Base-by-base conservation (phyloP, 1,140 invertebrate genomes). In the Neodiprion pinetum region DNA sequence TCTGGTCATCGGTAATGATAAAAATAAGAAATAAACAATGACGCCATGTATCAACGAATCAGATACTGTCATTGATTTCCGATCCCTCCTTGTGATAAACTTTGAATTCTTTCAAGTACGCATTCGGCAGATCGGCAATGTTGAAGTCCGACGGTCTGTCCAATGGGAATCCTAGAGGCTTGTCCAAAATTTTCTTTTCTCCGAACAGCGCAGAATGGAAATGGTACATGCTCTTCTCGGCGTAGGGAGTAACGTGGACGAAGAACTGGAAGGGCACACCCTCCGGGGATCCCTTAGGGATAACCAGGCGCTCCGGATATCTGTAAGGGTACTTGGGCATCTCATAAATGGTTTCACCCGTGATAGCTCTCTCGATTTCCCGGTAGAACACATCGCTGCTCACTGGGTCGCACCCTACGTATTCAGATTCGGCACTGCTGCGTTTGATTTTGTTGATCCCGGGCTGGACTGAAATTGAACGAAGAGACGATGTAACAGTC, bases 101-200 rank as follows among this genome's bases (percentile, higher is more conserved):
- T 50, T 72, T 75, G 69, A 90, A 81, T 67, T 89, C 85, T 48
- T 80, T 85, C 73, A 86, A 85, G 75, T 78, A 86, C 72, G 87
- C 86, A 72, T 90, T 90, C 23, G 84, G 82, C 12, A 87, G 75
- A 21, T 87, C 84, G 75, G 79, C 81, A 80, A 84, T 83, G 77
- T 81, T 87, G 28, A 81, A 73, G 10, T 79, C 66, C 75, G 87
- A 80, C 12, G 87, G 88, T 80, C 88, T 90, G 80, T 95, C 93
- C 78, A 94, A 90, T 68, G 93, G 93, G 87, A 90, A 94, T 48
- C 92, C 93, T 80, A 93, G 88, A 66, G 93, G 90, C 79, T 89
- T 90, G 61, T 88, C 89, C 78, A 93, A 92, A 65, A 85, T 80
- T 21, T 79, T 78, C 48, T 74, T 77, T 72, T 83, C 84, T 28